phyloP scores from a whole-genome alignment of 2,113 vertebrate species.

The Myrmecophaga tridactyla region DNA sequence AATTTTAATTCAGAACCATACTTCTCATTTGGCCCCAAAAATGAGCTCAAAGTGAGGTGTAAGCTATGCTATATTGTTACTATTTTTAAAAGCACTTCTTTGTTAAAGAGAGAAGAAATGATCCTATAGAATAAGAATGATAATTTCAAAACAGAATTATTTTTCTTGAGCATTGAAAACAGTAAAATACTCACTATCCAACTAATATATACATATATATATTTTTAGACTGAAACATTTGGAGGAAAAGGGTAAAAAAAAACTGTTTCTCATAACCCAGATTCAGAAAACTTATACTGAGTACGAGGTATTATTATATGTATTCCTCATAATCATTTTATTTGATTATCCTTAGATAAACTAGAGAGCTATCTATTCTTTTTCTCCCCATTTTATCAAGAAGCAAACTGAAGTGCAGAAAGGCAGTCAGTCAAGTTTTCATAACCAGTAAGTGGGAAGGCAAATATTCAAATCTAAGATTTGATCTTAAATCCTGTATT shows the following conservation, averaged over 20 bases:
- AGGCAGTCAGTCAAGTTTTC: neutral
- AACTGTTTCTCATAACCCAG: neutral
- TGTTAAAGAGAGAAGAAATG: neutral
- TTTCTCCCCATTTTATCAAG: neutral
- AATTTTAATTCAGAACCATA: conserved; percentile 6
- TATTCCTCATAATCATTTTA: neutral
- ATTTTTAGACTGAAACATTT: neutral
- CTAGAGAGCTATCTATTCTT: neutral
- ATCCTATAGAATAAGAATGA: neutral
- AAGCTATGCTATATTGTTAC: neutral
- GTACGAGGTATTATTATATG: neutral
- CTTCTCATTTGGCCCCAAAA: neutral
- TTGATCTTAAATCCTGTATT: neutral
- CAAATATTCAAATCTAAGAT: neutral
- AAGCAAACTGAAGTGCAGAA: neutral
- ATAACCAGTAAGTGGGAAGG: neutral
- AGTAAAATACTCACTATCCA: neutral
- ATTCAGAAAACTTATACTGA: neutral
- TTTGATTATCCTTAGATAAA: neutral
- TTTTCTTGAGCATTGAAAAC: neutral
- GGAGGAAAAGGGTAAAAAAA: neutral
- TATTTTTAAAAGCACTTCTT: neutral
- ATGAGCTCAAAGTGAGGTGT: conserved; percentile 5
- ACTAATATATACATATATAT: neutral
- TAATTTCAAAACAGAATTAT: neutral